Evolutionary conservation across 2,113 vertebrate genomes (phyloP).

Genomic region (Boleophthalmus pectinirostris): DNA sequence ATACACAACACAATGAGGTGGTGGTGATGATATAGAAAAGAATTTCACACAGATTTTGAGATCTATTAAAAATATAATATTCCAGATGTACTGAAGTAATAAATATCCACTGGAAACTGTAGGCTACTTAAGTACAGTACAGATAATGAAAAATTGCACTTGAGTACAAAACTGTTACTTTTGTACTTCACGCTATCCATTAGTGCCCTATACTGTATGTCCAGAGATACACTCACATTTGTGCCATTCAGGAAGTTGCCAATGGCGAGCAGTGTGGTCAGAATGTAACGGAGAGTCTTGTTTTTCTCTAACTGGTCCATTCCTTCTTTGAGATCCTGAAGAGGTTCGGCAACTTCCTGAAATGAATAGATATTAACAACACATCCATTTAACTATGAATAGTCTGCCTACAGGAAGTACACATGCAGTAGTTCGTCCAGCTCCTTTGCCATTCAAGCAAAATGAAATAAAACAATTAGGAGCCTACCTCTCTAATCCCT

Average conservation of each 20-base stretch:
- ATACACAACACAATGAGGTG: conserved; percentile 2
- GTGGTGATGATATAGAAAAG: conserved; percentile 21
- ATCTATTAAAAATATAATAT: too few relatives aligned
- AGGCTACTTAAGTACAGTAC: too few relatives aligned
- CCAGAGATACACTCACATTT: conserved; percentile 82
- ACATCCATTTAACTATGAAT: background rate
- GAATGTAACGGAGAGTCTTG: conserved; percentile 90
- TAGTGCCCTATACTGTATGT: background rate
- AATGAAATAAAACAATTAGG: background rate
- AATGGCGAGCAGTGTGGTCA: conserved; percentile 92
- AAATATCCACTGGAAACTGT: background rate
- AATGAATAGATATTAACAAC: background rate
- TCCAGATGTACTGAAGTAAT: background rate
- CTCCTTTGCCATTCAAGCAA: background rate
- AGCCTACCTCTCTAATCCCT: background rate
- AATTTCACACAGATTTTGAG: too few relatives aligned
- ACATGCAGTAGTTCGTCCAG: background rate
- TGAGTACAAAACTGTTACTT: too few relatives aligned
- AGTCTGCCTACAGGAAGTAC: background rate
- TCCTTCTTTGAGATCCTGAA: conserved; percentile 97
- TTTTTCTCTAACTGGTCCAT: conserved; percentile 98
- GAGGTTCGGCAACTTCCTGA: conserved; percentile 95
- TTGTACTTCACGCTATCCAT: background rate
- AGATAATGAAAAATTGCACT: too few relatives aligned
- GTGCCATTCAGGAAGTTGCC: conserved; percentile 98